Evolutionary conservation across 2,797 vertebrate genomes (phyloP), one percentile per base, ranked within the genome.

Genomic region (Galaxias olidus): DNA sequence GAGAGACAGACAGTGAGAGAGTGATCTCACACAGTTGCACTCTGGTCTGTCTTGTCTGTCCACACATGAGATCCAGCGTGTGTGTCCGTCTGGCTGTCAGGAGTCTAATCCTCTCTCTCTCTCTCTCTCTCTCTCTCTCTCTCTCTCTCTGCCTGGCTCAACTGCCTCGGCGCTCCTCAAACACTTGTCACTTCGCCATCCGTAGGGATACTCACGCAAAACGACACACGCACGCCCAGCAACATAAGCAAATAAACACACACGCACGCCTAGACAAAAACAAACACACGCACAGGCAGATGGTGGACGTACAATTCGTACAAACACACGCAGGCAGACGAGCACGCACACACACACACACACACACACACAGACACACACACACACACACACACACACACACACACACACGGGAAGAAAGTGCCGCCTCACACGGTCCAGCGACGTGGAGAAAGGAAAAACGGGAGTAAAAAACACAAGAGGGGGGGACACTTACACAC

Each of bases 401-500:
- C 0, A 66, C 55, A 71, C 46, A 73, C 60, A 58, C 49, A 42
- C 19, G 7, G 59, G 19, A 65, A 10, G 43, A 47, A 67, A 20
- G 30, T 57, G 19, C 46, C 47, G 14, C 13, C n/a, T 50, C n/a
- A 63, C 63, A 68, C 20, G 10, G 13, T 48, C 51, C 57, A 17
- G 17, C 43, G 45, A 45, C 6, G 15, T 51, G 30, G 14, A 48
- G 20, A 42, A 13, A 68, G 6, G 61, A 42, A 10, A 0, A 17
- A 7, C 10, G 55, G 20, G 62, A 48, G 68, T 52, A 64, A 72
- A 65, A 65, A 65, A 69, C 60, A 76, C 14, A 49, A 62, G 17
- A 72, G 66, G 48, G 68, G 43, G 19, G 71, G 75, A 78, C 84
- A 91, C 90, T 91, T 90, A 91, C 89, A 84, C 72, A 82, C 76